Conservation (phyloP, 2,797 vertebrate genomes). For the Streptopelia turtur region DNA sequence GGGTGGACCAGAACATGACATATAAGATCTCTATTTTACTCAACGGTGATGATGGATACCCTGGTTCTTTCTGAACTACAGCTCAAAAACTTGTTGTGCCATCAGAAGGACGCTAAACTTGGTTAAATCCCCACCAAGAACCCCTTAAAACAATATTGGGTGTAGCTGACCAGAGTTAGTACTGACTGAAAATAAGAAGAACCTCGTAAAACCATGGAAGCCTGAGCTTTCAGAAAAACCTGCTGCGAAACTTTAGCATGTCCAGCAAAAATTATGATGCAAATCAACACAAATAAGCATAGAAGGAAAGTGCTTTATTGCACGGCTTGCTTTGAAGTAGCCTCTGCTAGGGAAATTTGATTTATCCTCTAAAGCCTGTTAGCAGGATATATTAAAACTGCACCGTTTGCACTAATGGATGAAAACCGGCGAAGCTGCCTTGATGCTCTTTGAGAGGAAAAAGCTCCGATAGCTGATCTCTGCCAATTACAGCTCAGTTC, state of each 20-base stretch:
- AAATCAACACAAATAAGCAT: background rate
- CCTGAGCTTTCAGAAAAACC: background rate
- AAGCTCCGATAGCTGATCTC: background rate
- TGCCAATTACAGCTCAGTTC: background rate
- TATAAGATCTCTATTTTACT: background rate
- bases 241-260: background rate
- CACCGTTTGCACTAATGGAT: background rate
- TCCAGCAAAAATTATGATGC: rapidly evolving
- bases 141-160: background rate
- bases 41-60: rapidly evolving
- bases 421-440: background rate
- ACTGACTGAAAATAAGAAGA: background rate
- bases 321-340: background rate
- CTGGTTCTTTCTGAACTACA: background rate
- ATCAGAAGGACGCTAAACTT: background rate
- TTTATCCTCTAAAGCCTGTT: background rate
- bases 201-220: background rate
- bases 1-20: background rate
- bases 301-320: rapidly evolving
- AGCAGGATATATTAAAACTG: background rate
- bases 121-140: background rate
- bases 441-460: background rate
- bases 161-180: background rate
- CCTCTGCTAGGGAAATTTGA: background rate
- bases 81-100: background rate